Conservation (phyloP, 2,113 vertebrate genomes). For the Polypterus senegalus region DNA sequence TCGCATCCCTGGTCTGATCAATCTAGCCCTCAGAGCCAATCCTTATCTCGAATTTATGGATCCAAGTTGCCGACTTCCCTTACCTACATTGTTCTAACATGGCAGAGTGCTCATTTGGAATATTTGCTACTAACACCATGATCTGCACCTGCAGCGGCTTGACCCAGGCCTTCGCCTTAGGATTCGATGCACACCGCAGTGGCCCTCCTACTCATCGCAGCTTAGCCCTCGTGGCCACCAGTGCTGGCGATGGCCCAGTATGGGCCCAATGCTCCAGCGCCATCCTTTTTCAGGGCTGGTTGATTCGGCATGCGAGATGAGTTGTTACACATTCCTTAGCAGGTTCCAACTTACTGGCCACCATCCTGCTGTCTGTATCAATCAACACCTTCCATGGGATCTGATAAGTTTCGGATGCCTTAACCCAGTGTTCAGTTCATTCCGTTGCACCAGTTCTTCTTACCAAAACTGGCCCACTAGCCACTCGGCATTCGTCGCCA, state of each 20-base stretch:
- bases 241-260: background rate
- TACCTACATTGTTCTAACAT: no score
- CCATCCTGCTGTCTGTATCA: background rate
- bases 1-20: no score
- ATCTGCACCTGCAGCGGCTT: background rate
- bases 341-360: no score
- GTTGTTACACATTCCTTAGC: background rate
- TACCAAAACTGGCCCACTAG: no score
- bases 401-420: background rate
- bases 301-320: conserved; percentile 15
- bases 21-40: no score
- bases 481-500: background rate
- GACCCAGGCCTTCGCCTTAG: conserved; percentile 2
- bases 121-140: no score
- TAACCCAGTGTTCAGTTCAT: conserved; percentile 2
- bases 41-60: no score
- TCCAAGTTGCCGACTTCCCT: no score
- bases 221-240: background rate
- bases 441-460: background rate
- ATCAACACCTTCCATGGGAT: background rate
- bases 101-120: no score
- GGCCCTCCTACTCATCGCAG: no score
- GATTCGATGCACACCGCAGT: background rate
- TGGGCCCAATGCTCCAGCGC: conserved; percentile 10
- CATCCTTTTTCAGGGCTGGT: conserved; percentile 18